Conservation (phyloP, 2,888 invertebrate species). For the Trilocha varians region DNA sequence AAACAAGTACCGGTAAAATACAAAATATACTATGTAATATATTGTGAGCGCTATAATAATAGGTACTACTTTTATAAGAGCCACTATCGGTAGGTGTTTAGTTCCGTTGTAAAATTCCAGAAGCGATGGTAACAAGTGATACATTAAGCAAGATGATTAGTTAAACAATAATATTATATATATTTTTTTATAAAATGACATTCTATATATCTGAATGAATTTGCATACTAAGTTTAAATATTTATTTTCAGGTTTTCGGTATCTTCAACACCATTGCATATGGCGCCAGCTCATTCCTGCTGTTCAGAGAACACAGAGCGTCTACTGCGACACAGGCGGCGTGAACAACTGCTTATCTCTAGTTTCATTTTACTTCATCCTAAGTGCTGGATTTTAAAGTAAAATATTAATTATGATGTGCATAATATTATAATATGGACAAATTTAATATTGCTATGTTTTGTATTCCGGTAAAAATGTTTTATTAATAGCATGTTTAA, state of each 20-base stretch:
- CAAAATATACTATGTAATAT: too few relatives aligned
- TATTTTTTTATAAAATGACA: too few relatives aligned
- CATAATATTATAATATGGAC: background rate
- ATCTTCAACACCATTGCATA: slow-evolving; percentile 87
- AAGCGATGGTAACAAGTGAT: too few relatives aligned
- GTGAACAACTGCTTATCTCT: slow-evolving; percentile 15
- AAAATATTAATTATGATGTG: background rate
- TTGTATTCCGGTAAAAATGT: background rate
- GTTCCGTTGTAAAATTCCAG: too few relatives aligned
- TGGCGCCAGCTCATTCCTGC: slow-evolving; percentile 81
- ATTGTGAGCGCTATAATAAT: too few relatives aligned
- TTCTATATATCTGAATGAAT: too few relatives aligned
- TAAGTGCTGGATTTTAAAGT: background rate
- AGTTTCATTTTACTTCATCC: background rate
- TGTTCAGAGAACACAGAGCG: slow-evolving; percentile 81
- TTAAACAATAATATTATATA: too few relatives aligned
- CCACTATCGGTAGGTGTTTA: too few relatives aligned
- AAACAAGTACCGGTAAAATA: too few relatives aligned
- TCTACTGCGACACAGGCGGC: slow-evolving; percentile 22
- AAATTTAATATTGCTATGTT: background rate
- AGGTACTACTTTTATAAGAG: too few relatives aligned
- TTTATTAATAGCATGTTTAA: background rate
- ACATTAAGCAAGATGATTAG: too few relatives aligned
- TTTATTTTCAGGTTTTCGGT: slow-evolving; percentile 80
- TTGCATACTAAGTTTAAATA: too few relatives aligned